Evolutionary conservation across 2,888 invertebrate species (phyloP).

Genomic region (Cryptocheilus praepositus): DNA sequence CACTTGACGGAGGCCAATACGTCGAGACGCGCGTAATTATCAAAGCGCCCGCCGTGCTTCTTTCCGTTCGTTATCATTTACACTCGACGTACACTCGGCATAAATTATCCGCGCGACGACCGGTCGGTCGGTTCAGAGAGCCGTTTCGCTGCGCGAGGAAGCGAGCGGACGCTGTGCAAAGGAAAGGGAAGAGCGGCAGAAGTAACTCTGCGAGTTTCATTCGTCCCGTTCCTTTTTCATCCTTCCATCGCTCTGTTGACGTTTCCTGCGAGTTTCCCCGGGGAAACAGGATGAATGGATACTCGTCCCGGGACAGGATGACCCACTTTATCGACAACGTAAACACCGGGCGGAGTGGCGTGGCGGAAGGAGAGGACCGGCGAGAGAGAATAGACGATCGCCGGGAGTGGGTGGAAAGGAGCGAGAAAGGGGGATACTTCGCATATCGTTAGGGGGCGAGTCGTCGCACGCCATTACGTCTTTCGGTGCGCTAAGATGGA

Average conservation of each 20-base stretch:
- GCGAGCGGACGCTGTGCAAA: neutral
- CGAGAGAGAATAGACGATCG: neutral
- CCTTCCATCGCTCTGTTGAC: conserved; percentile 22
- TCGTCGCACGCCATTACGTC: conserved; percentile 11
- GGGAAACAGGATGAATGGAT: conserved; percentile 31
- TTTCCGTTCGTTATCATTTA: conserved; percentile 11
- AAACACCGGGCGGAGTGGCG: conserved; percentile 30
- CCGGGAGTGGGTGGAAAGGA: neutral
- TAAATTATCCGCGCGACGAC: conserved; percentile 9
- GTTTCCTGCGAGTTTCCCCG: conserved; percentile 18
- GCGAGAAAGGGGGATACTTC: neutral
- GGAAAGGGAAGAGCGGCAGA: neutral
- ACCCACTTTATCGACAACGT: conserved; percentile 48
- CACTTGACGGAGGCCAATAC: too few relatives aligned
- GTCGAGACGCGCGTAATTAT: too few relatives aligned
- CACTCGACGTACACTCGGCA: conserved; percentile 8
- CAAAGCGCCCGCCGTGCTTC: neutral
- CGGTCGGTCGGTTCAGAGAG: too few relatives aligned
- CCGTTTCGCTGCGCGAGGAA: too few relatives aligned
- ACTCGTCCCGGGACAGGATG: conserved; percentile 38
- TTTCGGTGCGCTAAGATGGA: conserved; percentile 20
- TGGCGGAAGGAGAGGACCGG: neutral
- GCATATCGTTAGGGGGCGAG: conserved; percentile 36
- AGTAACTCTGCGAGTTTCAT: neutral
- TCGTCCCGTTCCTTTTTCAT: neutral